Percentiles rank a stretch among this genome's conserved stretches.
Evolutionary conservation across 2,797 vertebrate genomes (phyloP).

Genomic region (Poeciliopsis turneri): DNA sequence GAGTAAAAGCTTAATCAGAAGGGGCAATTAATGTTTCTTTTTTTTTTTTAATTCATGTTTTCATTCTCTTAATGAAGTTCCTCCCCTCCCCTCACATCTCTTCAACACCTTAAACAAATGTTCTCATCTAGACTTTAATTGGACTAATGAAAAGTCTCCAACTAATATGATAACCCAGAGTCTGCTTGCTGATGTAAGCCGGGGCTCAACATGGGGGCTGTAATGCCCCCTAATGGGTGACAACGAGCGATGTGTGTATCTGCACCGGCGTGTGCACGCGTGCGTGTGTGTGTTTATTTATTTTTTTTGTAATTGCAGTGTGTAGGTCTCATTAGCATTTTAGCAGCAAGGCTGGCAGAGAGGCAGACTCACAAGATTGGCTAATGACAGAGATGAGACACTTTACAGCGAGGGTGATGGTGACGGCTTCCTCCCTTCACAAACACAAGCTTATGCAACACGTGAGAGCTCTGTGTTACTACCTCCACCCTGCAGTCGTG

Average conservation of each 20-base stretch:
- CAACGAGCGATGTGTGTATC: conserved; percentile 44
- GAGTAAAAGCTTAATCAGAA: not conserved
- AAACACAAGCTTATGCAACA: conserved; percentile 36
- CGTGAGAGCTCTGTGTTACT: conserved; percentile 27
- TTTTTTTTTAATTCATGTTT: not conserved
- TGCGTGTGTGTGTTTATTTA: not conserved
- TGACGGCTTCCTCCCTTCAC: conserved; percentile 40
- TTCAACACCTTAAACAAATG: conserved; percentile 25
- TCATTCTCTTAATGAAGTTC: not conserved
- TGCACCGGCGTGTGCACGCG: conserved; percentile 12
- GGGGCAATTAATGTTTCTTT: not conserved
- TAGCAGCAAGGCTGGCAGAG: conserved; percentile 50
- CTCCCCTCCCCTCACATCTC: conserved; percentile 6
- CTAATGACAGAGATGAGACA: conserved; percentile 71
- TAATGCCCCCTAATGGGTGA: conserved; percentile 40
- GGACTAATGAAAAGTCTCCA: conserved; percentile 36
- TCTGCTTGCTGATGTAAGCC: conserved; percentile 40
- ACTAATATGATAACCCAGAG: conserved; percentile 41
- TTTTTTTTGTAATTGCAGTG: conserved; percentile 57
- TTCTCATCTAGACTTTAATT: conserved; percentile 44
- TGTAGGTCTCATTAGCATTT: conserved; percentile 63
- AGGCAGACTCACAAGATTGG: conserved; percentile 61
- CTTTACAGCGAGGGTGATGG: conserved; percentile 54
- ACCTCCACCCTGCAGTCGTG: conserved; percentile 19
- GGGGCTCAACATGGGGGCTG: conserved; percentile 7